Evolutionary conservation across 2,797 vertebrate species (phyloP).

Genomic region (Poeciliopsis presidionis): DNA sequence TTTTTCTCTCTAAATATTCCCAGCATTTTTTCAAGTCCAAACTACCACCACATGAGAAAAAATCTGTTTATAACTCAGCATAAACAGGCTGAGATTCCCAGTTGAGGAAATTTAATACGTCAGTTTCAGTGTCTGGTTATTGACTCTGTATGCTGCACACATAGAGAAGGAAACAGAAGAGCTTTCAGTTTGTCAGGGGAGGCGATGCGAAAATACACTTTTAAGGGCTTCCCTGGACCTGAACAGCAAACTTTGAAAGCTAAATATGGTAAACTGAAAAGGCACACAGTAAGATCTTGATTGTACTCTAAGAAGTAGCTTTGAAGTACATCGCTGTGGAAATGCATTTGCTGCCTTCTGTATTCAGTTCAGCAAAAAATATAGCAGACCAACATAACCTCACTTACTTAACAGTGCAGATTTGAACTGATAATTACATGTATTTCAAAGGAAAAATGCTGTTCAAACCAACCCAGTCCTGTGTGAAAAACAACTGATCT

Average conservation of each 20-base stretch:
- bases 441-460: background rate
- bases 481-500: background rate
- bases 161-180: background rate
- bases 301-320: background rate
- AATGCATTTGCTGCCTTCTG: background rate
- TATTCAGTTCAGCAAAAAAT: background rate
- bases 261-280: slow-evolving; percentile 5
- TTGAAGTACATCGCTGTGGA: background rate
- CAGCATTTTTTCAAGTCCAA: background rate
- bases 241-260: background rate
- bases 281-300: slow-evolving; percentile 10
- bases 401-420: background rate
- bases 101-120: background rate
- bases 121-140: slow-evolving; percentile 4
- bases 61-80: background rate
- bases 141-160: background rate
- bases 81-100: background rate
- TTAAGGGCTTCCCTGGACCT: slow-evolving; percentile 2
- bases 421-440: background rate
- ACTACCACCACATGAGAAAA: background rate
- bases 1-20: background rate
- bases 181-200: background rate
- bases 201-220: slow-evolving; percentile 25
- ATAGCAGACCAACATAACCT: background rate
- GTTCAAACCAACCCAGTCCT: background rate